Percentiles rank a stretch among this genome's conserved stretches.
Evolutionary conservation across 2,113 vertebrate species (phyloP).

Genomic region (Nematolebias whitei): DNA sequence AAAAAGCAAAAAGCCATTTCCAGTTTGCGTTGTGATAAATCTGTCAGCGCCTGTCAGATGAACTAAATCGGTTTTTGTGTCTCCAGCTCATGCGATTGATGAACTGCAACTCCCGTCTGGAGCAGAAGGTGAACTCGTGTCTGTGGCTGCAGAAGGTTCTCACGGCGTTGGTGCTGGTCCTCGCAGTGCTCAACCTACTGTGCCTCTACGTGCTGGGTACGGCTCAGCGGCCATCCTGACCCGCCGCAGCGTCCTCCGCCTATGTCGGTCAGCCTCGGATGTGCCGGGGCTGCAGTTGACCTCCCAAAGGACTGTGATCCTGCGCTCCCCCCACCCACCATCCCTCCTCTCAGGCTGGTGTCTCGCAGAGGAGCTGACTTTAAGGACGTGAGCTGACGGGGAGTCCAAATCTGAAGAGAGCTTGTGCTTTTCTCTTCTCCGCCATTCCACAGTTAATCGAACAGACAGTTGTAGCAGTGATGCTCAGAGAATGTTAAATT

Average conservation of each 20-base stretch:
- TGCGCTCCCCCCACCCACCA: neutral
- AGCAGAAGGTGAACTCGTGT: constrained; percentile 87
- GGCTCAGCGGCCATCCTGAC: constrained; percentile 56
- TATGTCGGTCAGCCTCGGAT: constrained; percentile 9
- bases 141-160: constrained; percentile 92
- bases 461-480: constrained; percentile 40
- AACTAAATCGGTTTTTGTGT: constrained; percentile 9
- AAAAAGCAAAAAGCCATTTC: too few species aligned
- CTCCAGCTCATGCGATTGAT: constrained; percentile 86
- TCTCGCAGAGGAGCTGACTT: constrained; percentile 30
- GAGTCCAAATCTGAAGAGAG: constrained; percentile 24
- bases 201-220: constrained; percentile 76
- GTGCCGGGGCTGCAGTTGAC: constrained; percentile 4
- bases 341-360: constrained; percentile 14
- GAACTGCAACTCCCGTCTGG: constrained; percentile 84
- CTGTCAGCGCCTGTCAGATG: neutral
- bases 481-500: neutral
- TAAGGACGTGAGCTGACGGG: constrained; percentile 38
- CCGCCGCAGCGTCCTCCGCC: neutral
- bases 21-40: neutral
- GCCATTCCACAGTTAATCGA: constrained; percentile 15
- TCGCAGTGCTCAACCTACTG: constrained; percentile 82
- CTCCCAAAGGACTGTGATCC: constrained; percentile 7
- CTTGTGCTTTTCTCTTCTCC: constrained; percentile 9
- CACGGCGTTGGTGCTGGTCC: constrained; percentile 80